phyloP scores from a whole-genome alignment of 2,113 vertebrate genomes.

The Saimiri boliviensis region DNA sequence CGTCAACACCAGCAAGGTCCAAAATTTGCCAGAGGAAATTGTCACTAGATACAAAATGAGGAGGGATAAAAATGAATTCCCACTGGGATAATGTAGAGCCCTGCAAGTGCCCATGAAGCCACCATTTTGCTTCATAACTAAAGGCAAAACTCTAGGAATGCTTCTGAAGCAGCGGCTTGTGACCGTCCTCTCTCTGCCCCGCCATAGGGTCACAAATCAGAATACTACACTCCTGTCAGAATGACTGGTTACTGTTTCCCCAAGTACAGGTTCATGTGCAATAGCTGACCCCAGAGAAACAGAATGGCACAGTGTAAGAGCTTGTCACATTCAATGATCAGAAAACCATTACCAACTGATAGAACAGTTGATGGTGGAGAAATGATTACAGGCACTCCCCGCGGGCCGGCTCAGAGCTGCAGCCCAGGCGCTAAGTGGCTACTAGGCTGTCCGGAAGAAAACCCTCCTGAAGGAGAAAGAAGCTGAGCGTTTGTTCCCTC shows the following conservation, averaged over 20 bases:
- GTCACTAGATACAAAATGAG: neutral
- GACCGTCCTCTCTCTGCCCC: neutral
- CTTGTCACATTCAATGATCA: slow-evolving; percentile 62
- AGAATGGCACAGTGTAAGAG: slow-evolving; percentile 3
- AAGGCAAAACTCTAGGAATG: slow-evolving; percentile 48
- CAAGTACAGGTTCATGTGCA: slow-evolving; percentile 59
- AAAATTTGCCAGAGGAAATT: neutral
- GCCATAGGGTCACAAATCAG: slow-evolving; percentile 28
- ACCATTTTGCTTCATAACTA: neutral
- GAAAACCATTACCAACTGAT: slow-evolving; percentile 58
- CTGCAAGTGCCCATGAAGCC: neutral
- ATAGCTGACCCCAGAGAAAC: slow-evolving; percentile 62
- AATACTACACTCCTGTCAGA: slow-evolving; percentile 41
- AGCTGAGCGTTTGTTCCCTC: neutral
- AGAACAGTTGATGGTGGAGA: neutral
- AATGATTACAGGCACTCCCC: slow-evolving; percentile 5
- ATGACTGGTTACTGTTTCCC: slow-evolving; percentile 58
- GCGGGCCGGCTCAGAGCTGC: neutral
- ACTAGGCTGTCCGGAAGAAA: neutral
- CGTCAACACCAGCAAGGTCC: neutral
- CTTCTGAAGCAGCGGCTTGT: neutral
- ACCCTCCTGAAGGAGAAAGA: neutral
- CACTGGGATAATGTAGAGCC: neutral
- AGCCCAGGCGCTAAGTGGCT: neutral
- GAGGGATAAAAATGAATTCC: neutral